These are phyloP conservation scores for Amia ocellicauda DNA, from an alignment of 2,113 vertebrate species.

Conservation along the genomic window DNA sequence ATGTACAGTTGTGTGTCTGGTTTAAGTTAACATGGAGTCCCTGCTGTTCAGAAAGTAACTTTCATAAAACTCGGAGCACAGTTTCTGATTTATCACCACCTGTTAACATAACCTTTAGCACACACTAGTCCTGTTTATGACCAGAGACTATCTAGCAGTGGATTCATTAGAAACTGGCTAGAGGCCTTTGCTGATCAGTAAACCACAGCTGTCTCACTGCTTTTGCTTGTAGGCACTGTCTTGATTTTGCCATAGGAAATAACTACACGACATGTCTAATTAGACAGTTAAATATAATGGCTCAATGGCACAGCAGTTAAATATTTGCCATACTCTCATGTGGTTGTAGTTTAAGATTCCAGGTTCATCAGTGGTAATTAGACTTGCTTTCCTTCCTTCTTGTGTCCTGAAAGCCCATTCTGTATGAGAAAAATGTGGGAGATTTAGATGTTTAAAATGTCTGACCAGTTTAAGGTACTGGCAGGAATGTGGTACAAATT, in stretches of 20 bases:
- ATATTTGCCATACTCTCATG: constrained; percentile 71
- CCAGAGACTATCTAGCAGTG: constrained; percentile 48
- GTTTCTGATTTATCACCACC: constrained; percentile 58
- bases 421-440: not conserved
- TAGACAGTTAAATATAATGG: constrained; percentile 78
- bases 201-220: constrained; percentile 77
- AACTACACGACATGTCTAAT: constrained; percentile 69
- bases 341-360: constrained; percentile 56
- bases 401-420: not conserved
- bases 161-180: constrained; percentile 67
- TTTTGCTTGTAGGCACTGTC: constrained; percentile 65
- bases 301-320: constrained; percentile 60
- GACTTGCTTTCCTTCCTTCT: not conserved
- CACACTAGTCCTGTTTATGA: constrained; percentile 49
- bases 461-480: too few species aligned
- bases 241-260: constrained; percentile 66
- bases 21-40: constrained; percentile 61
- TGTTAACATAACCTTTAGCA: constrained; percentile 47
- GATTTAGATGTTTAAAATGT: not conserved
- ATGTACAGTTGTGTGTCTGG: constrained; percentile 51
- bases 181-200: constrained; percentile 55
- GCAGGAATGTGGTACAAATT: too few species aligned
- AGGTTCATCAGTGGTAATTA: constrained; percentile 33
- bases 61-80: constrained; percentile 54
- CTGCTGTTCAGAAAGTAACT: constrained; percentile 48